These are phyloP conservation scores for Phania funesta DNA, from an alignment of 2,888 invertebrate species.

Conservation along the genomic window DNA sequence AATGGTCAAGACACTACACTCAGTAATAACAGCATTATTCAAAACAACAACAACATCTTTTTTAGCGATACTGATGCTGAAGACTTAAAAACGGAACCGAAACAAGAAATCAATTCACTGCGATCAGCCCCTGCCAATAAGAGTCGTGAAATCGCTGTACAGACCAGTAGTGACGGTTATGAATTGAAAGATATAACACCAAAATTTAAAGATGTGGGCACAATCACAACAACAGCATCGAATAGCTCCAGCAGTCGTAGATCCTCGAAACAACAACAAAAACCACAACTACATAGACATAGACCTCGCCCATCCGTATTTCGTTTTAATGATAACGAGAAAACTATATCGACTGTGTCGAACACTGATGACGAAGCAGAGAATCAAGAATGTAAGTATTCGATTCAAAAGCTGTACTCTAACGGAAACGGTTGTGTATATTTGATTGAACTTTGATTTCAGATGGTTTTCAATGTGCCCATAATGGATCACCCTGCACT, in stretches of 20 bases:
- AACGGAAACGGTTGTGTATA: not conserved
- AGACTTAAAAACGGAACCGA: slow-evolving; percentile 58
- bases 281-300: slow-evolving; percentile 46
- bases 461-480: slow-evolving; percentile 76
- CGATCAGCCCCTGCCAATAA: slow-evolving; percentile 29
- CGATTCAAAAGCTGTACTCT: not conserved
- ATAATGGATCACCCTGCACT: slow-evolving; percentile 75
- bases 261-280: slow-evolving; percentile 67
- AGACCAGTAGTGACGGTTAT: slow-evolving; percentile 77
- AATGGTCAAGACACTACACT: slow-evolving; percentile 59
- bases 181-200: slow-evolving; percentile 74
- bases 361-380: slow-evolving; percentile 77
- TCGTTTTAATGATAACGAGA: slow-evolving; percentile 76
- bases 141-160: slow-evolving; percentile 77
- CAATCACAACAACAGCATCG: slow-evolving; percentile 72
- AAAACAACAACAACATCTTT: slow-evolving; percentile 24
- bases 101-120: slow-evolving; percentile 12
- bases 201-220: slow-evolving; percentile 73
- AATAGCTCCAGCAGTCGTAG: slow-evolving; percentile 71
- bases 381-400: slow-evolving; percentile 74
- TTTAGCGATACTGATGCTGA: slow-evolving; percentile 67
- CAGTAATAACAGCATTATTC: slow-evolving; percentile 7
- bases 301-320: slow-evolving; percentile 70
- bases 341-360: slow-evolving; percentile 77
- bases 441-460: not conserved